Evolutionary conservation across 2,888 invertebrate genomes (phyloP).

Genomic region (Theodoxus fluviatilis): DNA sequence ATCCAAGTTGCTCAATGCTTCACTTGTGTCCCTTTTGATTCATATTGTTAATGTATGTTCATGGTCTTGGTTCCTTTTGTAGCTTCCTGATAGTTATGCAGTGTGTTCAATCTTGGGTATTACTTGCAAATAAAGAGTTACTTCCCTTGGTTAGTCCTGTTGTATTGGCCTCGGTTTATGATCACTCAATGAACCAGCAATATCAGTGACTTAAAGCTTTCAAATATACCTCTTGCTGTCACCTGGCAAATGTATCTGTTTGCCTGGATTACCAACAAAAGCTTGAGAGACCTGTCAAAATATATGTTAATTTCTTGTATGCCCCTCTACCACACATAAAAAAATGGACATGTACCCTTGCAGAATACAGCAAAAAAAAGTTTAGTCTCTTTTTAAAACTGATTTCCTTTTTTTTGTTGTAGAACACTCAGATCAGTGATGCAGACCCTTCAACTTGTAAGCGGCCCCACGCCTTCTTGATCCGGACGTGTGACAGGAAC

Average conservation of each 20-base stretch:
- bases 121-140: no score
- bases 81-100: no score
- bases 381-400: background rate
- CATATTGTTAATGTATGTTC: no score
- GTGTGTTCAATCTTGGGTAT: no score
- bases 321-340: background rate
- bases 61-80: no score
- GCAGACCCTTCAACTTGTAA: conserved; percentile 64
- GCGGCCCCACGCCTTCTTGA: conserved; percentile 62
- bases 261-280: background rate
- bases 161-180: no score
- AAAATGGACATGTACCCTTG: background rate
- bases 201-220: background rate
- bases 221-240: background rate
- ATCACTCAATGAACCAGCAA: background rate
- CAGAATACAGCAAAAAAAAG: background rate
- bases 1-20: no score
- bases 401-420: conserved; percentile 37
- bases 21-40: no score
- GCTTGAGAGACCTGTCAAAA: background rate
- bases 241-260: background rate
- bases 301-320: background rate
- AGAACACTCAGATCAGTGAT: conserved; percentile 69
- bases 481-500: conserved; percentile 46
- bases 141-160: no score